Base-by-base conservation (phyloP, 2,113 vertebrate species). In the Esox niger region DNA sequence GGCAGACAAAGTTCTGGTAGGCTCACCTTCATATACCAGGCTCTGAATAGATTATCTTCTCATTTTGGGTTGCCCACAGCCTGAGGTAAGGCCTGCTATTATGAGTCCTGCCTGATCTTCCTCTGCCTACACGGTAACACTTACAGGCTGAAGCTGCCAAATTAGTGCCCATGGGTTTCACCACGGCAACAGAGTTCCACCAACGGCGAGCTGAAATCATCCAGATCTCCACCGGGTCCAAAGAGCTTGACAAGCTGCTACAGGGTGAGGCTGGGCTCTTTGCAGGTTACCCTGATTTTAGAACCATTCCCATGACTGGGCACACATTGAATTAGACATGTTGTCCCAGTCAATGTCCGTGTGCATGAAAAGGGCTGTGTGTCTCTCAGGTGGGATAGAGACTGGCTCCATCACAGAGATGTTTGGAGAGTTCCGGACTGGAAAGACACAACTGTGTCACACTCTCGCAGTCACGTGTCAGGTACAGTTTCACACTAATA, bases 341-440 rank as follows among this genome's bases (percentile, higher is more conserved):
- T n/a, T 59, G 17, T 30, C 3, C 27, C 1, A 27, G 25, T 56
- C 2, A 21, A 27, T 15, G 2, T 20, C 5, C 25, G 55, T 27
- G 10, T 57, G 55, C 17, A 17, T 27, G 11, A 13, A 25, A 8
- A n/a, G 20, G 17, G 2, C 1, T 59, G 8, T 23, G n/a, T 13
- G 11, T n/a, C 6, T 8, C 79, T 29, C 75, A 99, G 97, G 97
- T 69, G 97, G 97, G 54, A 94, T 99, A 68, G 97, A 99, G 87
- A 99, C 97, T 0, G 97, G 96, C 35, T 99, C 97, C 62, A 99
- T 99, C 79, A 99, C 97, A 5, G 97, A 99, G 80, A 93, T 99
- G 89, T 99, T 99, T 2, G 96, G 97, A 68, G 97, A 99, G 83
- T 99, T 99, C 71, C 92, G 97, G 25, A 99, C 97, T 0, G 97